A percentile compares a stretch with the other conserved stretches of the same genome.
These are phyloP conservation scores for Epinotia nisella DNA, from an alignment of 2,888 invertebrate species.

Conservation along the genomic window DNA sequence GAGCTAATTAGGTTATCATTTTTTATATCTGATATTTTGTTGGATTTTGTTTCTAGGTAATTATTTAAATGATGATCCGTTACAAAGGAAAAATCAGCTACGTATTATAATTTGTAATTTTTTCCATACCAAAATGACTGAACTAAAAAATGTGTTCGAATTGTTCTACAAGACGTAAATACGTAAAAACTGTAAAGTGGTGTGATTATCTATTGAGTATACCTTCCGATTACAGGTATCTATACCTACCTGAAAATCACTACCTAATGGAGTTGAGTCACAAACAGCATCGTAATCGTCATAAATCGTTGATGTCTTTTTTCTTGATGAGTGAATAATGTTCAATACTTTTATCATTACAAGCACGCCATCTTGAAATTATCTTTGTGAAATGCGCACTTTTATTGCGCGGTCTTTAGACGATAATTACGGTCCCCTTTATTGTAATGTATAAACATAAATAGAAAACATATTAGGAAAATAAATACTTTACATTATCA, in stretches of 20 bases:
- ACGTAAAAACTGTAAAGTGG: neutral
- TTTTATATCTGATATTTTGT: too few relatives aligned
- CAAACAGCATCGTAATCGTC: conserved; percentile 23
- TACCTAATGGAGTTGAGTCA: conserved; percentile 26
- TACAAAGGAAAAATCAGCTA: too few relatives aligned
- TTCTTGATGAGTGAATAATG: conserved; percentile 33
- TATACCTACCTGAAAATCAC: neutral
- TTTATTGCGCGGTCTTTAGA: conserved; percentile 7
- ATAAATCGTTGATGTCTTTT: conserved; percentile 35
- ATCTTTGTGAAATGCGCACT: conserved; percentile 15
- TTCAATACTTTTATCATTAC: conserved; percentile 30
- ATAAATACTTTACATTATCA: too few relatives aligned
- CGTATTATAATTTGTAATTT: too few relatives aligned
- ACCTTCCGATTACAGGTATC: neutral
- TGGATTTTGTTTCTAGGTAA: too few relatives aligned
- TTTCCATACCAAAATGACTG: too few relatives aligned
- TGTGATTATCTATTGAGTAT: neutral
- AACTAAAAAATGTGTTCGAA: too few relatives aligned
- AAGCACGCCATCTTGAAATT: conserved; percentile 40
- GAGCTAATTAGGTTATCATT: too few relatives aligned
- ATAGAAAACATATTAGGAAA: too few relatives aligned
- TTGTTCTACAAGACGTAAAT: too few relatives aligned
- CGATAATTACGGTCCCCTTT: neutral
- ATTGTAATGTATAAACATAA: too few relatives aligned
- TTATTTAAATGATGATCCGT: too few relatives aligned